These are phyloP conservation scores for Dascyllus trimaculatus DNA, from an alignment of 2,113 vertebrate species.

Conservation along the genomic window DNA sequence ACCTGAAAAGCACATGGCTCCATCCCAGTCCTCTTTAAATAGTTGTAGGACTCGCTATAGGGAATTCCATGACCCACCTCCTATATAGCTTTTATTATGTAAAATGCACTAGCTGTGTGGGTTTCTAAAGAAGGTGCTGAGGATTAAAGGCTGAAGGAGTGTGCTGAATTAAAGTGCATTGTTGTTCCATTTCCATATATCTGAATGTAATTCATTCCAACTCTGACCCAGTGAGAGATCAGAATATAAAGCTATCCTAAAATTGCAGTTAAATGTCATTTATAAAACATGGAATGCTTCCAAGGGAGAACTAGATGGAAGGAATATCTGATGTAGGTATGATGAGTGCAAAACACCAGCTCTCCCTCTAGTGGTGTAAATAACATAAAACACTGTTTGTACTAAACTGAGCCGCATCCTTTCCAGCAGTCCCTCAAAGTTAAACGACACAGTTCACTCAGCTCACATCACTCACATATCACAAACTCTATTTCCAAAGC, in stretches of 20 bases:
- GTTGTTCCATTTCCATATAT: neutral
- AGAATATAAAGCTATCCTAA: neutral
- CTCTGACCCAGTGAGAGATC: neutral
- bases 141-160: neutral
- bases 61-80: neutral
- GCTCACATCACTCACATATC: no score
- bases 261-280: no score
- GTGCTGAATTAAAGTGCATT: no score
- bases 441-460: no score
- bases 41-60: neutral
- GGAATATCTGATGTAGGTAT: no score
- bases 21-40: no score
- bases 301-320: neutral
- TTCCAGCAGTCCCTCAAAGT: no score
- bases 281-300: no score
- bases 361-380: slow-evolving; percentile 52
- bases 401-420: no score
- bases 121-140: neutral
- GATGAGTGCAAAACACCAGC: neutral
- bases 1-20: no score
- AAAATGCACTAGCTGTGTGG: neutral
- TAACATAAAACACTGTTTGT: neutral
- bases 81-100: neutral
- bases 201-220: neutral
- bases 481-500: no score